Evolutionary conservation across 2,113 vertebrate species (phyloP).

Genomic region (Plestiodon gilberti): DNA sequence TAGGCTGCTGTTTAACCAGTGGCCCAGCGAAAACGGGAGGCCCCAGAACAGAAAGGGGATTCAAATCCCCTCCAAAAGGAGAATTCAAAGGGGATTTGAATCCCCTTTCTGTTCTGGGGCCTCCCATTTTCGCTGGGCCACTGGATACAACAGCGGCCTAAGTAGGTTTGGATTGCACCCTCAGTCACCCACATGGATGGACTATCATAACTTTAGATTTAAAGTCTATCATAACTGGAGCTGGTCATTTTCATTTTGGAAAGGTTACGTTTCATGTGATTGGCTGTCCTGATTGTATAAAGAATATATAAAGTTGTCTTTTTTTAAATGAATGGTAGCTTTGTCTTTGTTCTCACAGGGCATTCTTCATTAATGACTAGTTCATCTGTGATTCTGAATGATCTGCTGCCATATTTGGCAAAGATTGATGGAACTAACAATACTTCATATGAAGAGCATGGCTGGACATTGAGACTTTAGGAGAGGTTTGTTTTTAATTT

Average conservation of each 20-base stretch:
- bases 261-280: neutral
- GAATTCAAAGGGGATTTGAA: too few species aligned
- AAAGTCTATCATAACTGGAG: neutral
- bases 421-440: conserved; percentile 42
- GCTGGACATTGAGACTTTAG: conserved; percentile 42
- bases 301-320: neutral
- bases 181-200: too few species aligned
- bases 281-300: conserved; percentile 1
- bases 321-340: neutral
- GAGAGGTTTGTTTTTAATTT: conserved; percentile 39
- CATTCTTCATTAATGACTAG: conserved; percentile 20
- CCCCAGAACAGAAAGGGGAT: too few species aligned
- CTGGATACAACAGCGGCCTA: too few species aligned
- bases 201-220: too few species aligned
- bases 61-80: too few species aligned
- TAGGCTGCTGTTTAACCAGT: too few species aligned
- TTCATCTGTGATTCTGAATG: conserved; percentile 1
- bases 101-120: too few species aligned
- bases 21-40: too few species aligned
- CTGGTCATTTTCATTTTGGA: neutral
- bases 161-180: too few species aligned
- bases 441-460: conserved; percentile 19
- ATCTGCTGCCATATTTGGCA: conserved; percentile 35
- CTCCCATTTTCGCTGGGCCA: too few species aligned
- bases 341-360: conserved; percentile 14